Percentiles rank a stretch among this genome's conserved stretches.
Conservation (phyloP, 2,797 vertebrate genomes). For the Acanthiza pusilla region DNA sequence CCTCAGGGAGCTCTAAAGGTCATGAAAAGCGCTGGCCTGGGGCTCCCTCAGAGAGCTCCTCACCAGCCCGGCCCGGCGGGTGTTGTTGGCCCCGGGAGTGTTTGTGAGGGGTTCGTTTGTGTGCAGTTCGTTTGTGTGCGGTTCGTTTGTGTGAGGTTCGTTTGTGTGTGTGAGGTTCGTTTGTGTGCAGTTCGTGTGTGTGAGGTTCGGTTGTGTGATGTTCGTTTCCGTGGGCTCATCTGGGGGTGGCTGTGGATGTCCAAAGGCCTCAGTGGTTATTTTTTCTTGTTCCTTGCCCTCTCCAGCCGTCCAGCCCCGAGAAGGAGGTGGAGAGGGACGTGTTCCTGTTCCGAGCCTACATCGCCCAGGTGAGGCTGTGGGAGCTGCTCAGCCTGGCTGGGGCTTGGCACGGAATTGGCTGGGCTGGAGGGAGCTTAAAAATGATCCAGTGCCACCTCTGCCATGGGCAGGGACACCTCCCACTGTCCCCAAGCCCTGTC, state of each 20-base stretch:
- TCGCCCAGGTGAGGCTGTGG: slow-evolving; percentile 84
- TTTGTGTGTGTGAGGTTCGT: no score
- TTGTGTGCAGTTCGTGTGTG: no score
- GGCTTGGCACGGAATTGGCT: not conserved
- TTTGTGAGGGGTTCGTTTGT: no score
- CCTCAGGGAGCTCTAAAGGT: no score
- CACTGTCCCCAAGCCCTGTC: not conserved
- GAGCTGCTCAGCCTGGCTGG: not conserved
- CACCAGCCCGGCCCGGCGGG: not conserved
- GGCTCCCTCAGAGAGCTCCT: no score
- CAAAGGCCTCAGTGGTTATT: rapidly evolving
- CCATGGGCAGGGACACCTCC: no score
- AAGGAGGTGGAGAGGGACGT: slow-evolving; percentile 90
- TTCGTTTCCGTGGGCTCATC: no score
- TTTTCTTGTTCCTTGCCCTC: rapidly evolving
- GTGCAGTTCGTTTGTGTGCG: no score
- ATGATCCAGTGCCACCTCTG: no score
- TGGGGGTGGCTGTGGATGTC: rapidly evolving
- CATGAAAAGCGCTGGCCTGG: no score
- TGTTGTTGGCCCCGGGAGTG: not conserved
- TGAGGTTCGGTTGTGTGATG: no score
- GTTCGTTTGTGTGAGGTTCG: no score
- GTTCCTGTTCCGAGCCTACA: slow-evolving; percentile 92
- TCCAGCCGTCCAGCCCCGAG: slow-evolving; percentile 81
- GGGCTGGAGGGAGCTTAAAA: not conserved